Conservation (phyloP, 2,113 vertebrate species). For the Trochalopteron elliotii region DNA sequence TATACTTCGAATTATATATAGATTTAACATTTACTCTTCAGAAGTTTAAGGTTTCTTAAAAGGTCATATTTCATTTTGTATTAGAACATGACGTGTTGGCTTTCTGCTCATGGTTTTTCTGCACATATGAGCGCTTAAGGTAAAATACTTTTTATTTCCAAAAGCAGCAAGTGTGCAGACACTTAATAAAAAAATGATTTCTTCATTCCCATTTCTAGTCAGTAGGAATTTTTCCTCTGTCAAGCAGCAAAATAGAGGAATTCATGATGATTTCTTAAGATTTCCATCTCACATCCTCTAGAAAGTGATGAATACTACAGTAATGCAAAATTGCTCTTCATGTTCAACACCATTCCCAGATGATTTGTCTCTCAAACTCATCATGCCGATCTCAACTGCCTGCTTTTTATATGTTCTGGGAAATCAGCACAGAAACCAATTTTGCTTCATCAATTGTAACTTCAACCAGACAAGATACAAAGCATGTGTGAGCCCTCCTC, state of each 20-base stretch:
- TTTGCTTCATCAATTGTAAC: not conserved
- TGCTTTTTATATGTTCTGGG: not conserved
- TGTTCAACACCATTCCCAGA: not conserved
- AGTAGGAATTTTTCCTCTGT: not conserved
- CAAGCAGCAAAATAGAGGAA: not conserved
- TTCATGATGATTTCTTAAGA: not conserved
- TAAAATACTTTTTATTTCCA: constrained; percentile 30
- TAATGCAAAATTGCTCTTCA: not conserved
- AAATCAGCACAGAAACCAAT: not conserved
- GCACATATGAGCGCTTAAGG: not conserved
- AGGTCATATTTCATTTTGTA: constrained; percentile 51
- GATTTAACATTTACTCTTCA: constrained; percentile 15
- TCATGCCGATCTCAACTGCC: not conserved
- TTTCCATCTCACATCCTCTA: not conserved
- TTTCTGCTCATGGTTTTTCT: not conserved
- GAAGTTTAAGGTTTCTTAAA: constrained; percentile 1
- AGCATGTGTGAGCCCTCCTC: rapidly evolving
- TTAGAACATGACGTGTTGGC: not conserved
- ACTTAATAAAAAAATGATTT: not conserved
- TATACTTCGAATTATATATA: constrained; percentile 8
- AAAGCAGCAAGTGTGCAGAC: not conserved
- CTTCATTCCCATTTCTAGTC: not conserved
- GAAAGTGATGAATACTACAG: not conserved
- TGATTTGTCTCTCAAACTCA: not conserved
- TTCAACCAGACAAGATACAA: not conserved